Evolutionary conservation across 2,888 invertebrate species (phyloP), one percentile per base, ranked within the genome.

Genomic region (Lutraria lutraria): DNA sequence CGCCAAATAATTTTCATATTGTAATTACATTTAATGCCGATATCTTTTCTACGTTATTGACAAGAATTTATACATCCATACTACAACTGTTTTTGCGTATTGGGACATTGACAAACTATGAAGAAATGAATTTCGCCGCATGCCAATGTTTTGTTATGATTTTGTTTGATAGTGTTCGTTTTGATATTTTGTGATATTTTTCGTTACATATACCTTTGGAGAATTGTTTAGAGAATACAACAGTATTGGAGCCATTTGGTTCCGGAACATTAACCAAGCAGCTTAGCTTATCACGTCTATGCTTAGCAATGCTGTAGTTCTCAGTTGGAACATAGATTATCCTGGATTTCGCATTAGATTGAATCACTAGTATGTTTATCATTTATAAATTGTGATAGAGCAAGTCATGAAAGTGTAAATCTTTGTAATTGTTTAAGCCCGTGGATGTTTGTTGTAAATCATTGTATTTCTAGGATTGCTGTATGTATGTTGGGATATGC

Each of bases 341-440:
- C 63, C 25, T 25, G 63, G 63, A 25, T 68, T 68, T 68, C 12
- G 25, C 25, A 68, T 68, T 68, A 25, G 25, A 68, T 68, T n/a
- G 25, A 68, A 68, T 68, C 25, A 68, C 63, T 25, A n/a, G 6
- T 68, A 8, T 0, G 63, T 68, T 68, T 68, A 68, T 68, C 13
- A 68, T 25, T 68, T 68, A 68, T 25, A 68, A 12, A 25, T n/a
- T 68, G 25, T 68, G 63, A 68, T 68, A 68, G 63, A 68, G 63
- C n/a, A 68, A 60, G 25, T 12, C 8, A 68, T 12, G 25, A 68
- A 68, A 68, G 63, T 25, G 63, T 68, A 68, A 68, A 68, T 68
- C 63, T 68, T 68, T 68, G 63, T 68, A 68, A 68, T 68, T 68
- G 63, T 25, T 68, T 25, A 68, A 68, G 25, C 25, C 63, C 25